Percentiles rank a stretch among this genome's conserved stretches.
Conservation (phyloP, 2,888 invertebrate species). For the Ischnus inquisitorius region DNA sequence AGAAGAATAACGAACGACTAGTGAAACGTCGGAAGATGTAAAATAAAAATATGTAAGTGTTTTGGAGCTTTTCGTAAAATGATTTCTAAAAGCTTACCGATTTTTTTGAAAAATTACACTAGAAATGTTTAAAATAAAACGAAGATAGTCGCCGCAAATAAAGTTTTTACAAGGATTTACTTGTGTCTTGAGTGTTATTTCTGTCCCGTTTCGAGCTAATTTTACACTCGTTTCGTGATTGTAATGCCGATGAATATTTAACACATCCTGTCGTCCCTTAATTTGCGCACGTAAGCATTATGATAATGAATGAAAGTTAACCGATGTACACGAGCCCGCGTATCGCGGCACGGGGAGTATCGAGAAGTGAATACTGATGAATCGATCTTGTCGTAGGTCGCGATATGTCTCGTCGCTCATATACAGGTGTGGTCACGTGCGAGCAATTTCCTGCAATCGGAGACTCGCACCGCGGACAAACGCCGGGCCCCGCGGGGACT, state of each 20-base stretch:
- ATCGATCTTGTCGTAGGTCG: constrained; percentile 64
- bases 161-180: no score
- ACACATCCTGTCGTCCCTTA: not conserved
- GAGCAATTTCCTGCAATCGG: constrained; percentile 46
- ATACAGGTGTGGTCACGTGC: constrained; percentile 61
- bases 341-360: constrained; percentile 28
- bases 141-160: no score
- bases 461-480: constrained; percentile 45
- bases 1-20: not conserved
- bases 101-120: no score
- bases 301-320: constrained; percentile 24
- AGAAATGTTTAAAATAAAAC: no score
- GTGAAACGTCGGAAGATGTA: not conserved
- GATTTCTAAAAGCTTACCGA: no score
- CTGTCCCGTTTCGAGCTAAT: not conserved
- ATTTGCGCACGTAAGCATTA: not conserved
- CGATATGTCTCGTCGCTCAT: constrained; percentile 55
- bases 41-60: no score
- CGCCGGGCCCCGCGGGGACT: constrained; percentile 36
- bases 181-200: not conserved
- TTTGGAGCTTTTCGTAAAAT: no score
- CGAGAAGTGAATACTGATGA: constrained; percentile 59
- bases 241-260: not conserved
- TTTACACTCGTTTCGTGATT: not conserved
- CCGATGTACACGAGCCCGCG: not conserved